Conservation (phyloP, 2,797 vertebrate genomes). For the Neosalanx taihuensis region DNA sequence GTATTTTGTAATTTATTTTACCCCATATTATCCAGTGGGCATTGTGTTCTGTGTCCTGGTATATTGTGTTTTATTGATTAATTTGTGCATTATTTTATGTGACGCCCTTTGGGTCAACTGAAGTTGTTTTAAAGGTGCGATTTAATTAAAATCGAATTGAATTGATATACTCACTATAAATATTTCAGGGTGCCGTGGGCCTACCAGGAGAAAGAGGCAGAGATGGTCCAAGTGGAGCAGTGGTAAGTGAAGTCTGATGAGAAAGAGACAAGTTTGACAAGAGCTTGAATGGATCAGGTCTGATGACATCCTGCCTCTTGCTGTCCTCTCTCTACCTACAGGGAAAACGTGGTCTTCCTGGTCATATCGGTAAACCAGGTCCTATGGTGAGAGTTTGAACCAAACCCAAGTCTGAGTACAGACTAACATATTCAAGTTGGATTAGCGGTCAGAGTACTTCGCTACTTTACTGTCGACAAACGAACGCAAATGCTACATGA, state of each 20-base stretch:
- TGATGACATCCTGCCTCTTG: neutral
- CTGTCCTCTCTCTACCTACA: conserved; percentile 45
- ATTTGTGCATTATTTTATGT: too few species aligned
- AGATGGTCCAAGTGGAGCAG: conserved; percentile 78
- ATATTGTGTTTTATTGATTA: too few species aligned
- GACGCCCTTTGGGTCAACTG: too few species aligned
- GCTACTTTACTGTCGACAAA: neutral
- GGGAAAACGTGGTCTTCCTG: conserved; percentile 86
- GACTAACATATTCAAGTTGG: neutral
- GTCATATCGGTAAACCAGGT: conserved; percentile 88
- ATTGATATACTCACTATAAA: neutral
- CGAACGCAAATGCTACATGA: neutral
- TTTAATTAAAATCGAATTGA: too few species aligned
- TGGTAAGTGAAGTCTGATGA: conserved; percentile 68
- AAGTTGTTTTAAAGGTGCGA: too few species aligned
- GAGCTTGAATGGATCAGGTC: neutral
- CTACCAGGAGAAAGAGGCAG: conserved; percentile 90
- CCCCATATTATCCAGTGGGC: too few species aligned
- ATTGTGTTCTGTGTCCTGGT: too few species aligned
- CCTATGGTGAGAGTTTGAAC: conserved; percentile 76
- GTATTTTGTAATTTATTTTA: too few species aligned
- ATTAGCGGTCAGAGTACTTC: neutral
- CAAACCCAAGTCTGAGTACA: neutral
- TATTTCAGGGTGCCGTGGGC: conserved; percentile 83
- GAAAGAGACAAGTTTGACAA: neutral